Base-by-base conservation (phyloP, 2,113 vertebrate genomes). In the Piprites chloris region DNA sequence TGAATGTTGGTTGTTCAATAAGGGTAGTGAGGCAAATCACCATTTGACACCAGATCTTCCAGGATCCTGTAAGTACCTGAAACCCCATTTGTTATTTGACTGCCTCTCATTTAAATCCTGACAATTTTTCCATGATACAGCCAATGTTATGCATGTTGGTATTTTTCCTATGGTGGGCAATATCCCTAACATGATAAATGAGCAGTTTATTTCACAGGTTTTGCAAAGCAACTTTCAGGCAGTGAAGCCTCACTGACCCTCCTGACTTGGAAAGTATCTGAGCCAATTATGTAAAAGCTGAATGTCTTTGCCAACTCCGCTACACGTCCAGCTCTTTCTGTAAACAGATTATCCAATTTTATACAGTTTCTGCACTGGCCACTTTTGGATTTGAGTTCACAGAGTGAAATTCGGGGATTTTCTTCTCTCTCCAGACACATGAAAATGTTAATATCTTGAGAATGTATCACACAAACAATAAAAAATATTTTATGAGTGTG, bases 291-390 rank as follows among this genome's bases (percentile, higher is more conserved):
- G 18, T 87, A 90, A 90, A 96, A 90, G 62, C 76, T 81, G 83
- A 94, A 81, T 52, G 37, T 52, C 87, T 82, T 87, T 92, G 92
- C 92, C 95, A 95, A 76, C 73, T 78, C 63, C 0, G 1, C 81
- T 93, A 95, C 52, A 76, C 85, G 86, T 93, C 72, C 90, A 94
- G 85, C 23, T 93, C 83, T 90, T 77, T 92, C 85, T 90, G 77
- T 90, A 95, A 95, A 94, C 76, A 93, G 85, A 93, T 96, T 96
- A 96, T 92, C 90, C 80, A 81, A 90, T 94, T 97, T 96, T 77
- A 86, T 69, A 80, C 85, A 93, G 76, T 94, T 95, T 94, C 87
- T 96, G 92, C 85, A 88, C 92, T 74, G 93, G 79, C 56, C 73
- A 81, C 55, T 92, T 86, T 78, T 37, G 52, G 63, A 84, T 88